Evolutionary conservation across 2,888 invertebrate species (phyloP), one percentile per base, ranked within the genome.

Genomic region (Acrobasis repandana): DNA sequence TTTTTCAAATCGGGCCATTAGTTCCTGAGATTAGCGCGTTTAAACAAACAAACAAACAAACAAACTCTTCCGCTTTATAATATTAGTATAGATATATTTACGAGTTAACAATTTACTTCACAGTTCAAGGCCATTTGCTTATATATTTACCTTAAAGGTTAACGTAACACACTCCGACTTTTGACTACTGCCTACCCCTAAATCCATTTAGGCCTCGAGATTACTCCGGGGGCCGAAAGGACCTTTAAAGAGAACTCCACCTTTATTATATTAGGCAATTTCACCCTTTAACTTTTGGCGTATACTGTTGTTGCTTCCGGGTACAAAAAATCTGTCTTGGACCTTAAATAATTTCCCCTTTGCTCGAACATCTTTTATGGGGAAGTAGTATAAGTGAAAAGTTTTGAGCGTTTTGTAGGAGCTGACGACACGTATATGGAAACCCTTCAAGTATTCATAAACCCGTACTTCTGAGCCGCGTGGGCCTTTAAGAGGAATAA

Each of bases 321-420:
- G 69, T 67, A 70, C 66, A 73, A 74, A 72, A 77, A 79, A 75
- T 74, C 73, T 72, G 70, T 70, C 73, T 70, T 63, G 62, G 68
- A 38, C 70, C 75, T 77, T 76, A 78, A 80, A 79, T 78, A 77
- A 81, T 78, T 76, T 79, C 69, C 73, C 69, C 66, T 68, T 64
- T 67, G 62, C 66, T 68, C 63, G 66, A 70, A 68, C 72, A 73
- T 74, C 69, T 75, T 71, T 63, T 63, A 8, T 61, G 56, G 14
- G 34, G 20, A 15, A 34, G 9, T 43, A 67, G 67, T 60, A 2
- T 38, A 64, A 61, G 57, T 11, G 1, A 33, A 16, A 36, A 28
- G 33, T 28, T 2, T 8, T 5, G 16, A 38, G 52, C 52, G 52
- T 16, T 34, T 18, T 36, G 2, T 36, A 36, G 2, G 34, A n/a